phyloP scores from a whole-genome alignment of 2,113 vertebrate species.

The Catagonus wagneri region DNA sequence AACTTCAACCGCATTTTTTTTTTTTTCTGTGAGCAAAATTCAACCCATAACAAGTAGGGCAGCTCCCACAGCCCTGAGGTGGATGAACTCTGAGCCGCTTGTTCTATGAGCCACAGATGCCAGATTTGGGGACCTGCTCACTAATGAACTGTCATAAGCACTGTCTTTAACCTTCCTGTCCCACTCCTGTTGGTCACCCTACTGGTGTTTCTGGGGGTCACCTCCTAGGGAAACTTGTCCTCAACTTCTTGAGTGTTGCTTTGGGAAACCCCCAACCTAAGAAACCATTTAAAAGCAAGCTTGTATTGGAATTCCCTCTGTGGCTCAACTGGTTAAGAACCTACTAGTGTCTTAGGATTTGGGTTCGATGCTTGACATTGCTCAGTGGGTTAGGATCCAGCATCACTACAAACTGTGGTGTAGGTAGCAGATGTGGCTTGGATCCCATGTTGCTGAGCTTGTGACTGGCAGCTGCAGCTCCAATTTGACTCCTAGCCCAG shows the following conservation, averaged over 20 bases:
- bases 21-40: neutral
- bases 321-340: no score
- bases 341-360: no score
- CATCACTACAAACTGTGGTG: no score
- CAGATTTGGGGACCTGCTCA: neutral
- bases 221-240: neutral
- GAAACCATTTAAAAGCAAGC: neutral
- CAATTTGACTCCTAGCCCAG: no score
- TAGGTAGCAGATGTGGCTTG: no score
- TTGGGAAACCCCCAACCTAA: neutral
- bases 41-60: neutral
- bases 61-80: neutral
- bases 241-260: neutral
- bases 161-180: neutral
- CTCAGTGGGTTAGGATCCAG: no score
- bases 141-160: neutral
- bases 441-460: no score
- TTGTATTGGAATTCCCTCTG: no score
- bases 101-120: neutral
- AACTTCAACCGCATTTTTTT: neutral
- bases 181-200: neutral
- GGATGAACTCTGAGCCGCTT: neutral
- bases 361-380: no score
- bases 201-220: neutral
- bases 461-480: no score